Evolutionary conservation across 1,140 invertebrate species (phyloP).

Genomic region (Colletes latitarsis): DNA sequence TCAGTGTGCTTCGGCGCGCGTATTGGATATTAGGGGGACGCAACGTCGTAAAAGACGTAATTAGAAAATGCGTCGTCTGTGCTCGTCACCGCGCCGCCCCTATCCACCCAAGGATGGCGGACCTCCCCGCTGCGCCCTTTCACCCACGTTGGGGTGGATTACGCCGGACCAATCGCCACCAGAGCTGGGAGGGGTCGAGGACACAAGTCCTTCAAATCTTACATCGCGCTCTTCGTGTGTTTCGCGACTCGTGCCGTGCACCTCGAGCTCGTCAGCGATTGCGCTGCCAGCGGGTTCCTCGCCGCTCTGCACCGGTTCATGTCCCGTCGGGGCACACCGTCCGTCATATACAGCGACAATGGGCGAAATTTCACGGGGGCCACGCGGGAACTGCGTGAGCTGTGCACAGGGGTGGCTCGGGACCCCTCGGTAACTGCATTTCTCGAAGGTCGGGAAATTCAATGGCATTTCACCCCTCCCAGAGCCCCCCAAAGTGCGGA

Average conservation of each 20-base stretch:
- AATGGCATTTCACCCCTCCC: constrained; percentile 31
- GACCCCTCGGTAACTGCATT: background rate
- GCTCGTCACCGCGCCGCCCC: constrained; percentile 31
- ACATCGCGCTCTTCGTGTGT: constrained; percentile 57
- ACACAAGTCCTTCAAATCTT: constrained; percentile 35
- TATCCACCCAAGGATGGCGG: constrained; percentile 67
- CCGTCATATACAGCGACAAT: constrained; percentile 67
- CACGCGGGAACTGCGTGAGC: constrained; percentile 19
- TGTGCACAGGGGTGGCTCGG: constrained; percentile 15
- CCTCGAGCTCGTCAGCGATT: constrained; percentile 39
- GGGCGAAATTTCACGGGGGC: constrained; percentile 72
- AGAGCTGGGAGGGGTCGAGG: constrained; percentile 57
- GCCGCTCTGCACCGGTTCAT: constrained; percentile 54
- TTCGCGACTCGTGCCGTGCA: constrained; percentile 18
- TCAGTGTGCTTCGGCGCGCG: constrained; percentile 39
- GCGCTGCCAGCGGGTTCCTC: constrained; percentile 56
- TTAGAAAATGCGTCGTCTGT: constrained; percentile 56
- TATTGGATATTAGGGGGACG: constrained; percentile 62
- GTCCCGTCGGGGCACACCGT: constrained; percentile 40
- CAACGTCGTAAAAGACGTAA: constrained; percentile 45
- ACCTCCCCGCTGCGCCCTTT: constrained; percentile 73
- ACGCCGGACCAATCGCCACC: constrained; percentile 72
- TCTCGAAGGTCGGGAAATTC: background rate
- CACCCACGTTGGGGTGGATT: constrained; percentile 73
- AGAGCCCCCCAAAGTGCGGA: constrained; percentile 48